These are phyloP conservation scores for Platichthys flesus DNA, from an alignment of 2,113 vertebrate species.

Conservation along the genomic window DNA sequence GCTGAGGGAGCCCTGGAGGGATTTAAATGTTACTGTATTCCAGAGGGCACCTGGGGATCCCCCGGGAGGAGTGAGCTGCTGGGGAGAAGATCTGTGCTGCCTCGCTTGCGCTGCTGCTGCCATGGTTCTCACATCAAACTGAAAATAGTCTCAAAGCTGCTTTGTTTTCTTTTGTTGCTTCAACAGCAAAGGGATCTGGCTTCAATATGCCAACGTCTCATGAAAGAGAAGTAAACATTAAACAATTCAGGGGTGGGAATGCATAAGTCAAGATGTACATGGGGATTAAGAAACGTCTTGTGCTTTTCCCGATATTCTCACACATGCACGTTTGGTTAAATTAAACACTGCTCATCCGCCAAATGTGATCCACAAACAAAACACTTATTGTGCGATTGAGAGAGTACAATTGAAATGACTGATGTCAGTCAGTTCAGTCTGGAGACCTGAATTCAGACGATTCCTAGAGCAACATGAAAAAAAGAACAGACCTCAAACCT, in stretches of 20 bases:
- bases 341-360: too few relatives aligned
- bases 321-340: not conserved
- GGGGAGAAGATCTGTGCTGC: conserved; percentile 3
- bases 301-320: not conserved
- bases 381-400: not conserved
- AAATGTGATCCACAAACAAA: not conserved
- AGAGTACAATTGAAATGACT: not conserved
- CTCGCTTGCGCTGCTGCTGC: conserved; percentile 2
- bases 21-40: conserved; percentile 39
- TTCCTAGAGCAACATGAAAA: not conserved
- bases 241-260: not conserved
- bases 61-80: conserved; percentile 28
- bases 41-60: conserved; percentile 26
- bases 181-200: conserved; percentile 1
- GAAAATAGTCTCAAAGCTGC: conserved; percentile 29
- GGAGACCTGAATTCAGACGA: not conserved
- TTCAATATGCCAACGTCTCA: conserved; percentile 16
- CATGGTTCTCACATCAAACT: conserved; percentile 13
- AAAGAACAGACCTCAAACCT: not conserved
- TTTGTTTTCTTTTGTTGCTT: conserved; percentile 24
- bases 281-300: not conserved
- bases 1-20: conserved; percentile 23
- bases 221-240: not conserved
- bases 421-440: not conserved
- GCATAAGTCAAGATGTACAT: not conserved